These are phyloP conservation scores for Trypoxylon attenuatum DNA, from an alignment of 2,888 invertebrate genomes.

Conservation along the genomic window DNA sequence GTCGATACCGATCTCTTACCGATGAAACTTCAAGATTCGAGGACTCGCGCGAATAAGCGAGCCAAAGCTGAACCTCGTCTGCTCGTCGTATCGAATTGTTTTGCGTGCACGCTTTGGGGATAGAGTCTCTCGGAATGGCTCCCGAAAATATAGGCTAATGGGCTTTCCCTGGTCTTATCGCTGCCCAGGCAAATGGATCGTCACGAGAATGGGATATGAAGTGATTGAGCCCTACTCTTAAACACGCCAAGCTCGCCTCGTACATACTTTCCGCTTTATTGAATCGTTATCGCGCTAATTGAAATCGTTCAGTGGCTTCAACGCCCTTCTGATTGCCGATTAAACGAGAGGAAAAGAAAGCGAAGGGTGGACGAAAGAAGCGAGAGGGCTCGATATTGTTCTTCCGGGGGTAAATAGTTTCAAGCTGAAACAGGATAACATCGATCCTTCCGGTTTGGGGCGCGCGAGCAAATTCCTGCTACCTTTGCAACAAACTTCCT, in stretches of 20 bases:
- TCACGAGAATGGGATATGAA: neutral
- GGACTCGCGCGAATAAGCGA: neutral
- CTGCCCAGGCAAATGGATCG: neutral
- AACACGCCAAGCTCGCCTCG: neutral
- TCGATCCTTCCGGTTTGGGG: slow-evolving; percentile 5
- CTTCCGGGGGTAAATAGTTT: slow-evolving; percentile 3
- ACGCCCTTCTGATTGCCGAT: neutral
- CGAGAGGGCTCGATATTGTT: neutral
- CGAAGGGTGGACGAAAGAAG: neutral
- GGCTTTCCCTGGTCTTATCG: neutral
- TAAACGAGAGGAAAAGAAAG: neutral
- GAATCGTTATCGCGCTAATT: neutral
- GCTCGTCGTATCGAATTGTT: no score
- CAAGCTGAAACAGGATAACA: neutral
- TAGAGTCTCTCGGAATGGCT: neutral
- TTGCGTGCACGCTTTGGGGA: no score
- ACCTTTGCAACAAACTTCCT: slow-evolving; percentile 29
- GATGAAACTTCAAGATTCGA: neutral
- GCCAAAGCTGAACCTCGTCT: neutral
- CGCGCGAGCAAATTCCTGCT: slow-evolving; percentile 17
- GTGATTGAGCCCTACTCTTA: neutral
- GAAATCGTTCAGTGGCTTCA: neutral
- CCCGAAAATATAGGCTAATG: neutral
- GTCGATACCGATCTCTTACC: neutral
- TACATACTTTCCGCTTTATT: neutral